phyloP scores from a whole-genome alignment of 2,888 invertebrate species.

The Zootermopsis nevadensis region DNA sequence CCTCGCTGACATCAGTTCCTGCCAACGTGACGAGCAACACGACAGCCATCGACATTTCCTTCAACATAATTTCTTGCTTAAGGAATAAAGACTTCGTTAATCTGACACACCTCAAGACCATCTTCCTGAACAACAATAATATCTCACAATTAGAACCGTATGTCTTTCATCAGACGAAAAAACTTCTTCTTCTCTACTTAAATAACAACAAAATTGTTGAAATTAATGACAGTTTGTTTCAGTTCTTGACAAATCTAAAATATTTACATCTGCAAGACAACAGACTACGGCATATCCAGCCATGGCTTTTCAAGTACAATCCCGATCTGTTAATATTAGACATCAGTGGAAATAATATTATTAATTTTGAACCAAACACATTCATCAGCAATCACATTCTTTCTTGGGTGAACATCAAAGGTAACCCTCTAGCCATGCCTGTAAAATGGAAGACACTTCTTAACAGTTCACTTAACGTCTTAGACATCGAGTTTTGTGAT shows the following conservation, averaged over 20 bases:
- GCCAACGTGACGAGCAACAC: neutral
- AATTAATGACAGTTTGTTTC: neutral
- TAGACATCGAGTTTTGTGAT: neutral
- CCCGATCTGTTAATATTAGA: neutral
- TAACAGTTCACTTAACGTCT: neutral
- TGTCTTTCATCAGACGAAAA: neutral
- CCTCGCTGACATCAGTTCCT: neutral
- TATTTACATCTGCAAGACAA: conserved; percentile 12
- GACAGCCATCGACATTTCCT: neutral
- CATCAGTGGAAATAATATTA: conserved; percentile 15
- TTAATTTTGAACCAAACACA: neutral
- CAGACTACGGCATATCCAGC: neutral
- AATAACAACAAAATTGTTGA: conserved; percentile 3
- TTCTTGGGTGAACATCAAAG: conserved; percentile 13
- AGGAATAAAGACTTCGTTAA: neutral
- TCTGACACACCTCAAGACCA: neutral
- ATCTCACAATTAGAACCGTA: neutral
- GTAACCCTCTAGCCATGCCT: neutral
- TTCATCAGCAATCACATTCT: conserved; percentile 12
- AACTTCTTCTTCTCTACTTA: neutral
- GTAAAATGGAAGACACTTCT: neutral
- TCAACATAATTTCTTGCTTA: neutral
- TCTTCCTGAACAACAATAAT: conserved; percentile 8
- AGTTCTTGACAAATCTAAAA: neutral
- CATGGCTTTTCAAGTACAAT: neutral